Conservation (phyloP, 1,140 invertebrate genomes). For the Eupristina koningsbergeri region DNA sequence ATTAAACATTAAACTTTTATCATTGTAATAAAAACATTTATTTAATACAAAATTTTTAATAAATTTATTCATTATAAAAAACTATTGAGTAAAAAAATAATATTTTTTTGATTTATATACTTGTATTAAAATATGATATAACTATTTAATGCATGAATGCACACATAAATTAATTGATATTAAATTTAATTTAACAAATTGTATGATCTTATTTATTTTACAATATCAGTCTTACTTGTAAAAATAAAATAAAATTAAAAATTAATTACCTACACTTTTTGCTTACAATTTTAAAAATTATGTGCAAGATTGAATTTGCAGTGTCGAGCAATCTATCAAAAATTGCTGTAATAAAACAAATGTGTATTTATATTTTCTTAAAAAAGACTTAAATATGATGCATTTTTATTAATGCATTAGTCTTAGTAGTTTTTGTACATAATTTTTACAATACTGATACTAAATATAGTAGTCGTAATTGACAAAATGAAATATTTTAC, state of each 20-base stretch:
- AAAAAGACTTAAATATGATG: slow-evolving; percentile 29
- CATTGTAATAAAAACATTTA: too few relatives aligned
- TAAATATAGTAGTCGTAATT: neutral
- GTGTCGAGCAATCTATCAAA: neutral
- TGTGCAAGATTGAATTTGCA: slow-evolving; percentile 14
- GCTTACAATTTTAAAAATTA: slow-evolving; percentile 18
- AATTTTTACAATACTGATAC: neutral
- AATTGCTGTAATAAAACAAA: neutral
- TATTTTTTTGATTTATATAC: too few relatives aligned
- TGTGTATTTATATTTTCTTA: neutral
- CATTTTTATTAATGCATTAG: slow-evolving; percentile 36
- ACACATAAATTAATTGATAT: too few relatives aligned
- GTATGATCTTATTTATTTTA: slow-evolving; percentile 2
- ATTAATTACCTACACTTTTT: slow-evolving; percentile 15
- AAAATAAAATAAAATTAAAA: slow-evolving; percentile 16
- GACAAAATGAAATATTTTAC: neutral
- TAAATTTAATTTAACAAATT: too few relatives aligned
- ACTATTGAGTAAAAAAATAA: too few relatives aligned
- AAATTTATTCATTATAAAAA: too few relatives aligned
- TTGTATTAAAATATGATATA: too few relatives aligned
- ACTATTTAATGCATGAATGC: too few relatives aligned
- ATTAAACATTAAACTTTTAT: too few relatives aligned
- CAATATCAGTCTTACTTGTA: slow-evolving; percentile 30
- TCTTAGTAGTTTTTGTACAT: neutral
- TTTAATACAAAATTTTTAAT: too few relatives aligned